These are phyloP conservation scores for Calyptommatus sinebrachiatus DNA, from an alignment of 2,113 vertebrate species.

Conservation along the genomic window DNA sequence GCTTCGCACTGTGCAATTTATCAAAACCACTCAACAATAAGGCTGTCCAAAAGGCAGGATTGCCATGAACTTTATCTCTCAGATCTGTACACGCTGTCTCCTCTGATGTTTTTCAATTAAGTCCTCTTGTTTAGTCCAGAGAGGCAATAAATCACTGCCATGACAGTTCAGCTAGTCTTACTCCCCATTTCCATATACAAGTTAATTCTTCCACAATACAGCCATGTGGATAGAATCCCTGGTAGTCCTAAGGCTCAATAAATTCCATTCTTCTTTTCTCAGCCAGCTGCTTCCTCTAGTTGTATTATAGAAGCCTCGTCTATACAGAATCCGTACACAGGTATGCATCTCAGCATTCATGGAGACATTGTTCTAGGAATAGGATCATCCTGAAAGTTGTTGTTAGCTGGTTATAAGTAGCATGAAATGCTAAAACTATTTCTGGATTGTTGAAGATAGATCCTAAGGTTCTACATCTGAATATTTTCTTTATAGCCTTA, in stretches of 20 bases:
- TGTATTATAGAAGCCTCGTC: background rate
- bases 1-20: background rate
- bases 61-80: background rate
- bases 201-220: constrained; percentile 9
- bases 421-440: background rate
- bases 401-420: background rate
- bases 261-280: background rate
- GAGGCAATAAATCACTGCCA: constrained; percentile 63
- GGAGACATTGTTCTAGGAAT: background rate
- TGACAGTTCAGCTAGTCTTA: background rate
- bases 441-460: background rate
- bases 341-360: background rate
- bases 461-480: background rate
- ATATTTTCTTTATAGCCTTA: background rate
- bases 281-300: background rate
- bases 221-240: background rate
- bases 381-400: background rate
- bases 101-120: constrained; percentile 57
- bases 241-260: background rate
- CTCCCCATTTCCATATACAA: constrained; percentile 11
- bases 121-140: constrained; percentile 50
- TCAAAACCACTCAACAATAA: background rate
- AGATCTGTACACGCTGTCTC: background rate
- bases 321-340: background rate
- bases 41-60: background rate